phyloP scores from a whole-genome alignment of 1,140 invertebrate genomes.

The Heliothis virescens region DNA sequence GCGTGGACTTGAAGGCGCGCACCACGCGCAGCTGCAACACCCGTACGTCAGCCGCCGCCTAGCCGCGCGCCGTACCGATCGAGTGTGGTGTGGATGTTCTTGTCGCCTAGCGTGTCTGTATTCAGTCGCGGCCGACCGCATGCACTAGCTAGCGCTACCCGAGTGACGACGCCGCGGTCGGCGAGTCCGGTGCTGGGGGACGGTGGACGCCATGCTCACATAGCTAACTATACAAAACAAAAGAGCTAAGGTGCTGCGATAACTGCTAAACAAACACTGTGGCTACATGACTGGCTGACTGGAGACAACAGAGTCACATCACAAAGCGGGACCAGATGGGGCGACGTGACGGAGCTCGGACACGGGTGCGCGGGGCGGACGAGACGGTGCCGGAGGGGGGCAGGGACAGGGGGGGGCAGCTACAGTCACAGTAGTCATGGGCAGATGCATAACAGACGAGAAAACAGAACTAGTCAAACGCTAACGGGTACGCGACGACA shows the following conservation, averaged over 20 bases:
- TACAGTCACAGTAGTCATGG: constrained; percentile 67
- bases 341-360: constrained; percentile 40
- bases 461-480: constrained; percentile 68
- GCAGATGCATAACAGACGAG: constrained; percentile 72
- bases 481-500: constrained; percentile 68
- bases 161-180: constrained; percentile 39
- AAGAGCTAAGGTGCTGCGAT: constrained; percentile 64
- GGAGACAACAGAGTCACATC: constrained; percentile 46
- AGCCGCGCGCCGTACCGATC: constrained; percentile 51
- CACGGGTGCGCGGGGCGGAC: constrained; percentile 30
- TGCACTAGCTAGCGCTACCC: constrained; percentile 60
- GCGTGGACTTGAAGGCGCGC: constrained; percentile 99
- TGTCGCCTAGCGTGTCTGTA: constrained; percentile 64
- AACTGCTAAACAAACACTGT: constrained; percentile 54
- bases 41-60: constrained; percentile 66
- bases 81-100: constrained; percentile 83
- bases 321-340: constrained; percentile 61
- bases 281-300: constrained; percentile 51
- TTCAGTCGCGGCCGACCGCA: constrained; percentile 61
- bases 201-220: constrained; percentile 62
- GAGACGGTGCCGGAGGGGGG: constrained; percentile 62
- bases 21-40: constrained; percentile 99
- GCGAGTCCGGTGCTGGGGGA: constrained; percentile 54
- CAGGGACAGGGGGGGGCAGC: constrained; percentile 43
- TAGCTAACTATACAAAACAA: constrained; percentile 55